Percentiles rank a stretch among this genome's conserved stretches.
phyloP scores from a whole-genome alignment of 2,113 vertebrate genomes.

The Mixornis gularis region DNA sequence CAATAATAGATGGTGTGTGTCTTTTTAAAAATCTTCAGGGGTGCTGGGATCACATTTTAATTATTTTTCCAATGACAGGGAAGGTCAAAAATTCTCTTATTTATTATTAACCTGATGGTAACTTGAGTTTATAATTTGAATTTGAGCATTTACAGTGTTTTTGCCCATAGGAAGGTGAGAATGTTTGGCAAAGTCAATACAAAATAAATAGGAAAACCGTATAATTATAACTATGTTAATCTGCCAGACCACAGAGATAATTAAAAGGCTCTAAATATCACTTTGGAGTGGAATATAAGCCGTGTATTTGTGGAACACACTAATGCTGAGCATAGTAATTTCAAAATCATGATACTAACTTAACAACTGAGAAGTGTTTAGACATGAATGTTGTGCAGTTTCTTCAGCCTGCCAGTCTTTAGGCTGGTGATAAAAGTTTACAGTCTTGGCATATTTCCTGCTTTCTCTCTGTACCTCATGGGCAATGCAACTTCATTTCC shows the following conservation, averaged over 20 bases:
- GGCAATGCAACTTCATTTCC: neutral
- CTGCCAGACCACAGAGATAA: neutral
- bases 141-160: neutral
- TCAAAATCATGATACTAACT: neutral
- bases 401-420: neutral
- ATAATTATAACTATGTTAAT: neutral
- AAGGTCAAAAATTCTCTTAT: neutral
- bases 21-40: neutral
- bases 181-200: neutral
- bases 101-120: neutral
- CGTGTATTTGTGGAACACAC: neutral
- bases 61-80: neutral
- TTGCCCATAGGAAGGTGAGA: neutral
- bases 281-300: neutral
- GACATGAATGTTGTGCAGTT: neutral
- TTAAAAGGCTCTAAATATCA: neutral
- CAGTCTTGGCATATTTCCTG: neutral
- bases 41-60: slow-evolving; percentile 9
- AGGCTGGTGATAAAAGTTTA: neutral
- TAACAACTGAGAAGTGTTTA: neutral
- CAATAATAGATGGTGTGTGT: neutral
- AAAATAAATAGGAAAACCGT: neutral
- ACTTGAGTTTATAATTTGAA: neutral
- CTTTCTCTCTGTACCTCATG: neutral
- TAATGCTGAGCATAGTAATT: neutral